These are phyloP conservation scores for Lagorchestes hirsutus DNA, from an alignment of 2,797 vertebrate genomes.

Conservation along the genomic window DNA sequence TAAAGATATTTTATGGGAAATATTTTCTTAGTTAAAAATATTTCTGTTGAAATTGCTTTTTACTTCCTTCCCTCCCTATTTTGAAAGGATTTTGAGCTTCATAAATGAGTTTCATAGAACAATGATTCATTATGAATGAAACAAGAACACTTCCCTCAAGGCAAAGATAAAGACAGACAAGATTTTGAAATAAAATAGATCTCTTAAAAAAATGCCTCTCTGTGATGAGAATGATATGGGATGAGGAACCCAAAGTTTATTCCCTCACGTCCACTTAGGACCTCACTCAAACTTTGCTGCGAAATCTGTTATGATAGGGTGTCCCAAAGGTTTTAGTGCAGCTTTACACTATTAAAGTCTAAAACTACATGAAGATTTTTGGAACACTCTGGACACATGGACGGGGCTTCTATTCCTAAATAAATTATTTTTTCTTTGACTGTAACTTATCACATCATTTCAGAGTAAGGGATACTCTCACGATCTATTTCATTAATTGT, in stretches of 20 bases:
- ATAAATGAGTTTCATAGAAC: constrained; percentile 42
- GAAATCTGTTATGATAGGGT: background rate
- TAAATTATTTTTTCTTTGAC: constrained; percentile 5
- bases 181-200: constrained; percentile 39
- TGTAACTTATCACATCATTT: background rate
- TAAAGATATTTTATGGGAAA: constrained; percentile 61
- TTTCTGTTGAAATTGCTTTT: constrained; percentile 53
- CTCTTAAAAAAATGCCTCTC: constrained; percentile 48
- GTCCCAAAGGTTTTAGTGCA: background rate
- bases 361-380: background rate
- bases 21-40: constrained; percentile 58
- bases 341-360: background rate
- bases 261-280: background rate
- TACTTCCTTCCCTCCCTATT: constrained; percentile 63
- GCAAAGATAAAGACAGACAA: constrained; percentile 63
- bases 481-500: constrained; percentile 21
- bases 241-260: background rate
- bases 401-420: background rate
- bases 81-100: constrained; percentile 67
- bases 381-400: background rate
- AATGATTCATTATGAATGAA: constrained; percentile 72
- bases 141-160: constrained; percentile 59
- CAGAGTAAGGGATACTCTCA: constrained; percentile 39
- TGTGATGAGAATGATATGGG: constrained; percentile 35
- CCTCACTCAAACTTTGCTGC: background rate